phyloP scores from a whole-genome alignment of 2,113 vertebrate genomes.

The Rousettus leschenaultii region DNA sequence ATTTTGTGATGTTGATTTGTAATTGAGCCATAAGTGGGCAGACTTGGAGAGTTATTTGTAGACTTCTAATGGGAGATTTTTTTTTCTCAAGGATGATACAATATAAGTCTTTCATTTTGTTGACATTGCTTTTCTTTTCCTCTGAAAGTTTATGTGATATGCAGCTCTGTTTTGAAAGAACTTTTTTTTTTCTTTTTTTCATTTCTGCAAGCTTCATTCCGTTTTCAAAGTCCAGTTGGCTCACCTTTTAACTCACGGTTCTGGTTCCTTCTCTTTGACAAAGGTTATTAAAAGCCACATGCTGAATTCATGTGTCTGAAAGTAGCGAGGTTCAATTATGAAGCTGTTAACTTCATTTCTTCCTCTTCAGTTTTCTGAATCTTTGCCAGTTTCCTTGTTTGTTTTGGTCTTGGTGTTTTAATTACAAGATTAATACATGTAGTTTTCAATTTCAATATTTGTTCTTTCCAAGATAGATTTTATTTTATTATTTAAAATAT shows the following conservation, averaged over 20 bases:
- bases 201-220: neutral
- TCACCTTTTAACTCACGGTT: neutral
- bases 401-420: neutral
- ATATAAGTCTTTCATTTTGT: neutral
- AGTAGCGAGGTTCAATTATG: neutral
- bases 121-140: neutral
- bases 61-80: neutral
- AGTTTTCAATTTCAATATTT: neutral
- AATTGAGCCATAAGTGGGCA: neutral
- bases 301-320: neutral
- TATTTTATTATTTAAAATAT: neutral
- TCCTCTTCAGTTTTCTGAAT: conserved; percentile 7
- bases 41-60: neutral
- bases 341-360: neutral
- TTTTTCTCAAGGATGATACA: neutral
- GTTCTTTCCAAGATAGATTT: neutral
- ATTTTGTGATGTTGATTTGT: neutral
- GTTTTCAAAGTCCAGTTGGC: neutral
- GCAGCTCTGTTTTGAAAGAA: conserved; percentile 14
- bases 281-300: neutral
- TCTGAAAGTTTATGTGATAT: neutral
- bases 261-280: neutral
- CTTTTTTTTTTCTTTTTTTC: neutral
- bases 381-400: neutral
- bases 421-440: neutral